Conservation (phyloP, 2,888 invertebrate species). For the Omphaloscelis lunosa region DNA sequence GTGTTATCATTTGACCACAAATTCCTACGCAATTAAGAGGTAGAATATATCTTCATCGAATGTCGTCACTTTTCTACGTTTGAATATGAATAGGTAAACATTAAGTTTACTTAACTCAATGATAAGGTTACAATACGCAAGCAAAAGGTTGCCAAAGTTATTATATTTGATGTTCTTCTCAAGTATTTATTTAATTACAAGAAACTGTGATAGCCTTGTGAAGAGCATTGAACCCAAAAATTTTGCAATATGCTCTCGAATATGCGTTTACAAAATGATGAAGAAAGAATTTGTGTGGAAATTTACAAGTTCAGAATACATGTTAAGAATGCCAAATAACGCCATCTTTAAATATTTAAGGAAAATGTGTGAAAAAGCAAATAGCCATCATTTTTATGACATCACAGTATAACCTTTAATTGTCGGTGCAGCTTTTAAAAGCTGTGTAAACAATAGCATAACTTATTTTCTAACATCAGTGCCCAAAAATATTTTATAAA, state of each 20-base stretch:
- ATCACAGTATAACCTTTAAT: not conserved
- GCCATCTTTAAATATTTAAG: not conserved
- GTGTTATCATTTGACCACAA: no score
- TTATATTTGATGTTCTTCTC: conserved; percentile 11
- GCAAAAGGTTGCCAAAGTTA: conserved; percentile 4
- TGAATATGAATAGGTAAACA: not conserved
- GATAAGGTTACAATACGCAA: conserved; percentile 23
- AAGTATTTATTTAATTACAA: conserved; percentile 35
- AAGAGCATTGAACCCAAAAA: conserved; percentile 14
- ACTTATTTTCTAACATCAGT: not conserved
- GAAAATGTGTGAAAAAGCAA: not conserved
- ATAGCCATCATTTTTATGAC: not conserved
- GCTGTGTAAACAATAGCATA: not conserved
- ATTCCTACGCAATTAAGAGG: no score
- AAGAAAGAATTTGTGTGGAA: conserved; percentile 23
- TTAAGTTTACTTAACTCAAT: not conserved
- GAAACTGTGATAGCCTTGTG: conserved; percentile 25
- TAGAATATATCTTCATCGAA: not conserved
- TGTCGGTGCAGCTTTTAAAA: not conserved
- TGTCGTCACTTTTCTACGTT: not conserved
- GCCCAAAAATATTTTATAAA: not conserved
- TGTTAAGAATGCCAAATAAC: not conserved
- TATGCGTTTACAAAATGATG: conserved; percentile 6
- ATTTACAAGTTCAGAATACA: not conserved
- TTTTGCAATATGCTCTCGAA: conserved; percentile 26